These are phyloP conservation scores for Onychomys arenicola DNA, from an alignment of 2,797 vertebrate species.

Conservation along the genomic window DNA sequence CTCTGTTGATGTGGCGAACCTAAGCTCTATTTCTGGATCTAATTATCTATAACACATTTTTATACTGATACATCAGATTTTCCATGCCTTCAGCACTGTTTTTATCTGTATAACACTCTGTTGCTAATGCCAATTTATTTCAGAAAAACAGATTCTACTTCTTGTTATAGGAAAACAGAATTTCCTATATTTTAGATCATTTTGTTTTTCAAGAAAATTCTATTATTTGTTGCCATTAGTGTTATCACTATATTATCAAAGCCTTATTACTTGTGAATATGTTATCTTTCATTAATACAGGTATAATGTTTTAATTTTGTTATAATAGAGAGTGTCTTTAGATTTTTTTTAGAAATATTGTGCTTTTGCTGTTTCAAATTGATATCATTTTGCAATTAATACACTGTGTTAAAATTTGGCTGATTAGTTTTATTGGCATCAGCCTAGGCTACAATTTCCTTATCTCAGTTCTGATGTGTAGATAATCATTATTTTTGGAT, in stretches of 20 bases:
- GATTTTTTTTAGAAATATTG: background rate
- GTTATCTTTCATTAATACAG: background rate
- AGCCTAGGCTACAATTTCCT: background rate
- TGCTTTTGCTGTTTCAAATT: background rate
- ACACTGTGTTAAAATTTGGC: background rate
- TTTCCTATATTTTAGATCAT: background rate
- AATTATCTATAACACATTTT: background rate
- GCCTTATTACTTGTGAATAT: slow-evolving; percentile 24
- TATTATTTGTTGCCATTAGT: background rate
- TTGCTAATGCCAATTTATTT: background rate
- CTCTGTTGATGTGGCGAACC: background rate
- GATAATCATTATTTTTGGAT: background rate
- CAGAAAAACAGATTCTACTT: slow-evolving; percentile 38
- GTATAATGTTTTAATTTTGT: background rate
- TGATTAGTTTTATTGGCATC: background rate
- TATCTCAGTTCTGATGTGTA: background rate
- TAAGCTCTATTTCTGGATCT: background rate
- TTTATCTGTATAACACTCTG: slow-evolving; percentile 44
- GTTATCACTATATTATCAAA: background rate
- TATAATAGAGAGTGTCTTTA: background rate
- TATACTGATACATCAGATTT: background rate
- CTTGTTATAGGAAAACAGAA: background rate
- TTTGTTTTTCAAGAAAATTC: background rate
- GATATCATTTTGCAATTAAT: background rate
- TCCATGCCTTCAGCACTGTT: background rate